Evolutionary conservation across 2,113 vertebrate species (phyloP).

Genomic region (Tragelaphus strepsiceros): DNA sequence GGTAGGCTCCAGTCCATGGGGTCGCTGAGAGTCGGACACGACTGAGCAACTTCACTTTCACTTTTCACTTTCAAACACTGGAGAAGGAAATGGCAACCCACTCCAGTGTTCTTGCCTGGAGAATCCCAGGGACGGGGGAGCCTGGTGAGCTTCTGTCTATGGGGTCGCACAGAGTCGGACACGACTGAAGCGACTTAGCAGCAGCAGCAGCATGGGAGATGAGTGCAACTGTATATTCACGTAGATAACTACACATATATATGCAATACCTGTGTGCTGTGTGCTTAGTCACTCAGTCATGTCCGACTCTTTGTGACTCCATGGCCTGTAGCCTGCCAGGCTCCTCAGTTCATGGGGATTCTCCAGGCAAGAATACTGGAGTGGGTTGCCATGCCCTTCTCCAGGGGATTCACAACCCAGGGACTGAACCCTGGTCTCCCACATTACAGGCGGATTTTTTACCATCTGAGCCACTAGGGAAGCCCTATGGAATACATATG

Average conservation of each 20-base stretch:
- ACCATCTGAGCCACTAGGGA: background rate
- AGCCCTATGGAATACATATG: background rate
- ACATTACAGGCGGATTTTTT: background rate
- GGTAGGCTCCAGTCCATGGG: no score
- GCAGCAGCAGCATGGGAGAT: background rate
- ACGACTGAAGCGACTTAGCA: no score
- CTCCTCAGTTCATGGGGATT: background rate
- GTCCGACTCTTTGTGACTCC: background rate
- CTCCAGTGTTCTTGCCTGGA: no score
- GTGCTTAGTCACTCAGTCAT: background rate
- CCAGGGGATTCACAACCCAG: background rate
- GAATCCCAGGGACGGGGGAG: no score
- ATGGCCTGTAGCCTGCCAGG: background rate
- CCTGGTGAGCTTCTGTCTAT: no score
- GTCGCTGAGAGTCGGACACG: no score
- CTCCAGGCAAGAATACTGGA: background rate
- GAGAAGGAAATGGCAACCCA: no score
- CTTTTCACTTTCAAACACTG: no score
- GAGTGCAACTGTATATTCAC: background rate
- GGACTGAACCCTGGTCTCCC: background rate
- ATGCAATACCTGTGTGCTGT: background rate
- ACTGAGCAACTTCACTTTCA: no score
- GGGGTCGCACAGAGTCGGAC: no score
- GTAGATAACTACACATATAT: background rate
- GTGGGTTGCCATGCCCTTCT: background rate